Conservation (phyloP, 2,797 vertebrate species). For the Darevskia nairensis region DNA sequence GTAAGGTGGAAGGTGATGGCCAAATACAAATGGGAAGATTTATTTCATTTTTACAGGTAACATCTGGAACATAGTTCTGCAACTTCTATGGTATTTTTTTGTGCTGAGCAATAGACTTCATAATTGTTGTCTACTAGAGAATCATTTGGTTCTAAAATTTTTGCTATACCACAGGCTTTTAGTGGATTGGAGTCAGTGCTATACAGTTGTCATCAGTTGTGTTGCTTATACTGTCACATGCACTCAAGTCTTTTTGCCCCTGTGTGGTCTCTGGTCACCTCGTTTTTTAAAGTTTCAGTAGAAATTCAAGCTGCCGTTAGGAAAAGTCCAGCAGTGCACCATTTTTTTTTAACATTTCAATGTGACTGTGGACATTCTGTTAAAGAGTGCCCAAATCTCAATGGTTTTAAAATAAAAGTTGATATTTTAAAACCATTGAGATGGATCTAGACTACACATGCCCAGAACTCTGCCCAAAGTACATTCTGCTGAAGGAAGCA, state of each 20-base stretch:
- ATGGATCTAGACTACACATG: no score
- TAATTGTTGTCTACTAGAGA: constrained; percentile 4
- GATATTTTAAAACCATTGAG: not conserved
- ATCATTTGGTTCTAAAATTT: constrained; percentile 2
- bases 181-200: not conserved
- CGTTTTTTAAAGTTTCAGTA: not conserved
- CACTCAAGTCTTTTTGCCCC: not conserved
- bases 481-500: no score
- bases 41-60: constrained; percentile 96
- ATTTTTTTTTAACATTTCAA: not conserved
- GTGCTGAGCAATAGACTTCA: constrained; percentile 29
- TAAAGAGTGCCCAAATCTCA: not conserved
- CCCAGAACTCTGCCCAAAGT: no score
- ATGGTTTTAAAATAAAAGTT: not conserved
- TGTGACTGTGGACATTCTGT: not conserved
- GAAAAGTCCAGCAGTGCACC: not conserved
- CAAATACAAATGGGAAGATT: constrained; percentile 99
- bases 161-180: not conserved
- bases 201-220: not conserved
- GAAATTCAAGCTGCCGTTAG: not conserved
- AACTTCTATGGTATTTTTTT: constrained; percentile 30
- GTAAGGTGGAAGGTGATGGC: constrained; percentile 93
- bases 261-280: not conserved
- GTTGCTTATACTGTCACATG: no score
- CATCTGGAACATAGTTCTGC: constrained; percentile 13